Evolutionary conservation across 2,888 invertebrate species (phyloP).

Genomic region (Mantis religiosa): DNA sequence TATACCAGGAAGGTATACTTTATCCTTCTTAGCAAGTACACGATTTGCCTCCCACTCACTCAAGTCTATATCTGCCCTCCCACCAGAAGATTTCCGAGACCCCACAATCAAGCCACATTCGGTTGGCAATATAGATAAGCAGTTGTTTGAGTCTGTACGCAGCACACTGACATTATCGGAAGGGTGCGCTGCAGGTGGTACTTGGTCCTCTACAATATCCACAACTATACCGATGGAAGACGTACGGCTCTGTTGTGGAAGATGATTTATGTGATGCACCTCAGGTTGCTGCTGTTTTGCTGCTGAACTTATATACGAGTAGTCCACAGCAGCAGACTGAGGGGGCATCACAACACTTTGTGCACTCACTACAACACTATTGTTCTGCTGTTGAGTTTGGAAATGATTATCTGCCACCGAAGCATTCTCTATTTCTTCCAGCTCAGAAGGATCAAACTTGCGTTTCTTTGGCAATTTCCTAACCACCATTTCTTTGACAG

Average conservation of each 20-base stretch:
- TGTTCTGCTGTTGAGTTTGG: conserved; percentile 29
- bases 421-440: conserved; percentile 60
- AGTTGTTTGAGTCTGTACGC: conserved; percentile 37
- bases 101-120: conserved; percentile 3
- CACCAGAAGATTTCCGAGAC: conserved; percentile 16
- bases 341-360: conserved; percentile 48
- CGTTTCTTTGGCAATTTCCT: conserved; percentile 89
- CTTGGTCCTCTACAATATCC: conserved; percentile 19
- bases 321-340: conserved; percentile 56
- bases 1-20: conserved; percentile 81
- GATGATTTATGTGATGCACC: conserved; percentile 15
- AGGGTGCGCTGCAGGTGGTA: conserved; percentile 34
- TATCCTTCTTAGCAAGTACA: conserved; percentile 81
- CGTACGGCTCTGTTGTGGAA: conserved; percentile 18
- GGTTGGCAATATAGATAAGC: conserved; percentile 2
- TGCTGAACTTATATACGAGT: conserved; percentile 45
- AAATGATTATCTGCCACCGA: conserved; percentile 31
- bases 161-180: conserved; percentile 32
- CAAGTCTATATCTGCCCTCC: conserved; percentile 63
- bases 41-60: conserved; percentile 92
- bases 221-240: conserved; percentile 14
- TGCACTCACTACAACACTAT: conserved; percentile 38
- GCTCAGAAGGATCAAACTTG: conserved; percentile 75
- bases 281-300: conserved; percentile 17
- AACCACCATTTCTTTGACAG: conserved; percentile 37